Base-by-base conservation (phyloP, 2,888 invertebrate species). In the Meghimatium bilineatum region DNA sequence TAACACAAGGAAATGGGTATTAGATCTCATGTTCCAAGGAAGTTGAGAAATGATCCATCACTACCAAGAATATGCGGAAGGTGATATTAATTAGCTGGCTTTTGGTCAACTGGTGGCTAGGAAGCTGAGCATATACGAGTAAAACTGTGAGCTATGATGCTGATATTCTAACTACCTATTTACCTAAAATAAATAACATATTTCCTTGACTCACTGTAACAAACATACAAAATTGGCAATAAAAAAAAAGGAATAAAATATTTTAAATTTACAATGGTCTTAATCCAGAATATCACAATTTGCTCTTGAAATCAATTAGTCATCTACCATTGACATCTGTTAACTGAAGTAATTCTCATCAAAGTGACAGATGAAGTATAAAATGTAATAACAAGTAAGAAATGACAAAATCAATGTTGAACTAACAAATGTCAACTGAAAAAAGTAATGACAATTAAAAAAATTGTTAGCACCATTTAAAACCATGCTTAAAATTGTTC, bases 401-500 rank as follows among this genome's bases (percentile, higher is more conserved):
- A 44, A 72, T n/a, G n/a, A n/a, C n/a, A n/a, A n/a, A n/a, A n/a
- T n/a, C n/a, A n/a, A n/a, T n/a, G 38, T 72, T 23, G 20, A 36
- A 69, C 26, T 23, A 69, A 69, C 23, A 23, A 29, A 14, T 17
- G 17, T 69, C 38, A 69, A 69, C 23, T 38, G 12, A 72, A 44
- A 12, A 49, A 72, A 72, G 26, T 49, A 38, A 72, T 14, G 49
- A 49, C 26, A 49, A 72, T 44, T 5, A 12, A 49, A 10, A 49
- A 72, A 23, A 72, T 20, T 72, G 34, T 38, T 72, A 72, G 72
- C 72, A 72, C 72, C 72, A 72, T 44, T 49, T n/a, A 44, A 72
- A 3, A 72, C 12, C 44, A 49, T 72, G 49, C 12, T 44, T 44
- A 44, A 72, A 72, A 72, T 44, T 72, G 44, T 36, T 44, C 23